A percentile compares a stretch with the other conserved stretches of the same genome.
Conservation (phyloP, 2,888 invertebrate species). For the Belgica antarctica region DNA sequence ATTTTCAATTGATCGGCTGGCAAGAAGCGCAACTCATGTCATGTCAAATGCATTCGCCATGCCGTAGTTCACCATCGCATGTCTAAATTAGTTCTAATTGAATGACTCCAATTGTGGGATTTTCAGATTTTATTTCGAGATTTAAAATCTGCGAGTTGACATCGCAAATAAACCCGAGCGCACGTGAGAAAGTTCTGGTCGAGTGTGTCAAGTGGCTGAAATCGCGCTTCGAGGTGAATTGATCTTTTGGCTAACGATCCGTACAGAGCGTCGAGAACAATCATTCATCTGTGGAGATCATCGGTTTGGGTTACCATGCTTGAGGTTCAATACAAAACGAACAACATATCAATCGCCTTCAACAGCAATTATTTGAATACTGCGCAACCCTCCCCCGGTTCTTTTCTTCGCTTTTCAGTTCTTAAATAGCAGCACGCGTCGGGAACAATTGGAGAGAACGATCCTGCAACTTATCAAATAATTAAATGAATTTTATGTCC, state of each 20-base stretch:
- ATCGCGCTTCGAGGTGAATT: constrained; percentile 1
- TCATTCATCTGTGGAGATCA: constrained; percentile 17
- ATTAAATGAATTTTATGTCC: constrained; percentile 35
- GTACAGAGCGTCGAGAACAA: neutral
- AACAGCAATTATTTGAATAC: constrained; percentile 30
- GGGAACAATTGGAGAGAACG: constrained; percentile 30
- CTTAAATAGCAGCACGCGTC: constrained; percentile 41
- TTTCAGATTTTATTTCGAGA: constrained; percentile 16
- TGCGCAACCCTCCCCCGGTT: constrained; percentile 15
- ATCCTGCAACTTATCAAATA: constrained; percentile 39
- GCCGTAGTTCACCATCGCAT: constrained; percentile 40
- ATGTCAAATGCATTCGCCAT: constrained; percentile 41
- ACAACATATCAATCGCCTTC: constrained; percentile 34
- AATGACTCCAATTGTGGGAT: constrained; percentile 37
- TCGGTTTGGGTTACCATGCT: constrained; percentile 4
- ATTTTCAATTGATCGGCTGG: no score
- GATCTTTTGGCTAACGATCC: constrained; percentile 25
- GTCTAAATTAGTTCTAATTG: constrained; percentile 41
- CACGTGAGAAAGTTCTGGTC: neutral
- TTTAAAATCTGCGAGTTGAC: no score
- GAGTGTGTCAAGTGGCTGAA: constrained; percentile 6
- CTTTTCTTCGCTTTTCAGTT: neutral
- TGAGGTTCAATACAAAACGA: constrained; percentile 5
- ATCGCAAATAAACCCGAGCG: neutral
- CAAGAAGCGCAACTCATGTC: constrained; percentile 32